Base-by-base conservation (phyloP, 1,140 invertebrate species). In the Papilio glaucus region DNA sequence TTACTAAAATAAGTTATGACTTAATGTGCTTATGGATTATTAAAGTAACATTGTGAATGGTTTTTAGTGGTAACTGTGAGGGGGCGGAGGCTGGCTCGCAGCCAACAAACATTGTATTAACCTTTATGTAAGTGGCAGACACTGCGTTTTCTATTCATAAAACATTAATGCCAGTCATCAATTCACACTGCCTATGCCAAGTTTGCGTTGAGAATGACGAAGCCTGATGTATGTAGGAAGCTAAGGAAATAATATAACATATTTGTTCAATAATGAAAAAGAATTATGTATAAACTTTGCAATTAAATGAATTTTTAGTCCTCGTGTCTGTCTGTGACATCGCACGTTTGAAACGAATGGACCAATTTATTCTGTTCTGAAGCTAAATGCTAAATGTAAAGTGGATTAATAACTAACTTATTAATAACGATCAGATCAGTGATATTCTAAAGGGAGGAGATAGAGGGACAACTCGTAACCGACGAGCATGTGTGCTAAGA, bases 101-200 rank as follows among this genome's bases (percentile, higher is more conserved):
- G 49, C 49, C 49, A 57, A 57, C 21, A 24, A 57, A 57, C 49
- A 57, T 24, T 57, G 49, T 57, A 57, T 57, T 57, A 57, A 57
- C 49, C 49, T 57, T 57, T 57, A 57, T 57, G 49, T 57, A 57
- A 57, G 49, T 57, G 49, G 49, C 49, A 57, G 49, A 57, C 24
- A 57, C 49, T 57, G 49, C 10, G 49, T 57, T 57, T 57, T 57
- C 49, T 57, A 57, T 57, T 57, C 49, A 57, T 57, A 57, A 57
- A 57, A 57, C 49, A 57, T 57, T 57, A 24, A 57, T 57, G 49
- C 49, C 49, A 57, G 49, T 57, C 49, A 57, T 57, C 49, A 57
- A 9, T 57, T 57, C 49, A 57, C 49, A 57, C 49, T 57, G 49
- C 21, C 12, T 13, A 24, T 24, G 49, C 49, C 49, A 57, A 57